A percentile compares a stretch with the other conserved stretches of the same genome.
Evolutionary conservation across 2,797 vertebrate genomes (phyloP).

Genomic region (Craterocephalus amniculus): DNA sequence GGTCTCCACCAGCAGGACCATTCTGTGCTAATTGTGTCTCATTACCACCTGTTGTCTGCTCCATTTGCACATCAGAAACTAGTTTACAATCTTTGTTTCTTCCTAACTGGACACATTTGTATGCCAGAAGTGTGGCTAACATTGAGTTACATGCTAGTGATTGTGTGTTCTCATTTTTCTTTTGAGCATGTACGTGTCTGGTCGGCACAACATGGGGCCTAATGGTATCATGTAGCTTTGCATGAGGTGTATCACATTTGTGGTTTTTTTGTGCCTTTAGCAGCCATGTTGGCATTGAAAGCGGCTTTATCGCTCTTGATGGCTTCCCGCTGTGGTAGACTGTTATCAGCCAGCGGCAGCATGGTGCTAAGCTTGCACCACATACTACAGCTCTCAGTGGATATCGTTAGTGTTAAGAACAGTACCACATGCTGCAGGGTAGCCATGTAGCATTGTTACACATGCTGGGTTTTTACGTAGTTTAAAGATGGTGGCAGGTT

Average conservation of each 20-base stretch:
- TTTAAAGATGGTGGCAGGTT: constrained; percentile 1
- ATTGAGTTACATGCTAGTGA: no score
- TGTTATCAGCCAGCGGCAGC: constrained; percentile 73
- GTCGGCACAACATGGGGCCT: not conserved
- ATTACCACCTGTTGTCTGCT: no score
- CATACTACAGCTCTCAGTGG: constrained; percentile 21
- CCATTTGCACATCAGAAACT: no score
- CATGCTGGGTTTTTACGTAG: not conserved
- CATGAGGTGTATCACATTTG: constrained; percentile 6
- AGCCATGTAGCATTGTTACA: not conserved
- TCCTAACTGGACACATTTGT: no score
- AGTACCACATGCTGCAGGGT: constrained; percentile 6
- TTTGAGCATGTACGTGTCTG: not conserved
- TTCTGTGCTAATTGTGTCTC: no score
- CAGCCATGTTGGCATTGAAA: constrained; percentile 28
- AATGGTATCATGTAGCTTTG: not conserved
- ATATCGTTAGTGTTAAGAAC: constrained; percentile 2
- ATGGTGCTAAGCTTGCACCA: constrained; percentile 32
- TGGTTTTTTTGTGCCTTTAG: constrained; percentile 14
- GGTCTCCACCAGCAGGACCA: no score
- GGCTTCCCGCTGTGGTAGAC: constrained; percentile 34
- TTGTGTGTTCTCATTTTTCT: no score
- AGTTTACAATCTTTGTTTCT: no score
- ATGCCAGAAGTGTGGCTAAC: no score
- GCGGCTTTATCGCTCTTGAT: constrained; percentile 17